Evolutionary conservation across 2,113 vertebrate species (phyloP), one percentile per base, ranked within the genome.

Genomic region (Anarrhichthys ocellatus): DNA sequence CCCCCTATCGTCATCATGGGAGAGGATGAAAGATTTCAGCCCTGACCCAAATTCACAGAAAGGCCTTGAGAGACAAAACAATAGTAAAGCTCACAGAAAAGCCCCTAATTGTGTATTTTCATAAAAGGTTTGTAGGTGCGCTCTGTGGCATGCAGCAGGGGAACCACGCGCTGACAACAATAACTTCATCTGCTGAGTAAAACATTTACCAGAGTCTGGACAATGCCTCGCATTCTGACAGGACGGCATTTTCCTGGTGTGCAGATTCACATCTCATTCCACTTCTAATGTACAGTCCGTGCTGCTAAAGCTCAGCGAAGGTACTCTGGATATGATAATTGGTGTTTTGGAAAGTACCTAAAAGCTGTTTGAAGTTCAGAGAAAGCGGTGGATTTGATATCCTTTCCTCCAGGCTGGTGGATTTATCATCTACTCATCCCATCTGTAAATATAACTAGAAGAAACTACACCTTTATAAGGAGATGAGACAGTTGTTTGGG

Each of bases 21-120:
- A 87, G 87, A 81, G 86, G 91, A 92, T 89, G 83, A 92, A 87
- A 91, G 87, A 65, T 48, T 79, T 61, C 82, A 91, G 85, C 72
- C 56, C 48, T 93, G 92, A 94, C 92, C 92, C 72, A 93, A 78
- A 94, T 94, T 91, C 88, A 82, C 81, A 83, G 66, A 87, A 62
- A 88, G 71, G 74, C 85, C 83, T 56, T 59, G 22, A 79, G 38
- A 92, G 91, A 91, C 88, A 92, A 89, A 93, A 93, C 91, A 93
- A 91, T 46, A 80, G 66, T 77, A 76, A 42, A 73, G 80, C 70
- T 77, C 73, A 78, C 0, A 75, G 71, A 83, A 86, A 89, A 91
- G 72, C 40, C 77, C 74, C 75, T 91, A 85, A 92, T 91, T 89
- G 88, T 71, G 24, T 34, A 24, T 10, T 34, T 15, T 32, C 34